Evolutionary conservation across 2,113 vertebrate genomes (phyloP).

Genomic region (Eolophus roseicapilla): DNA sequence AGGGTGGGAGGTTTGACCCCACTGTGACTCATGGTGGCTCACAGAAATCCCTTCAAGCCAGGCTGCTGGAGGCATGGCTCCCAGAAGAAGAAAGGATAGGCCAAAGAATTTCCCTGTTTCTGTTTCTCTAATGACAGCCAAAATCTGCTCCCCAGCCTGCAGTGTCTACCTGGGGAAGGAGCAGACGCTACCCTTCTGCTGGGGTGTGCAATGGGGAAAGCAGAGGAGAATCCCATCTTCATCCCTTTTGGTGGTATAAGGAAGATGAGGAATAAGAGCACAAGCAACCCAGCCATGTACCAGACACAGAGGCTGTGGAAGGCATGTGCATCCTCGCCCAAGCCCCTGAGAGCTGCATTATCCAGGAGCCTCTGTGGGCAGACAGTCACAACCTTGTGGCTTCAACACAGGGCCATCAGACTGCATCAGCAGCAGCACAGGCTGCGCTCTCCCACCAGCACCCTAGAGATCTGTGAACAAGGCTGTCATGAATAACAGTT

Average conservation of each 20-base stretch:
- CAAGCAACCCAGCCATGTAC: fast-evolving
- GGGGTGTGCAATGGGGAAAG: background rate
- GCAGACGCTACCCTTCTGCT: background rate
- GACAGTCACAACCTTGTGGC: fast-evolving
- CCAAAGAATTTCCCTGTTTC: background rate
- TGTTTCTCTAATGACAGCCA: background rate
- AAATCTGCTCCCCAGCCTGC: background rate
- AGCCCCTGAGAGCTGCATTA: fast-evolving
- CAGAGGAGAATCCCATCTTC: background rate
- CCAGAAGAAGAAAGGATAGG: background rate
- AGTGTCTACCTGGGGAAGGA: background rate
- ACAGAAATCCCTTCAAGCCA: background rate
- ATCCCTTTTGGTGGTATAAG: fast-evolving
- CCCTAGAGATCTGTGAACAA: background rate
- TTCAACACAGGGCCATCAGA: background rate
- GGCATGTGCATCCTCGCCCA: background rate
- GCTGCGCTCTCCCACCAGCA: fast-evolving
- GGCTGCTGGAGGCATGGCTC: background rate
- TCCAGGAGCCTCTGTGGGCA: fast-evolving
- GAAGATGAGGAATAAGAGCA: background rate
- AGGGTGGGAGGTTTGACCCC: background rate
- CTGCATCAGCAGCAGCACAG: background rate
- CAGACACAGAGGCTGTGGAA: background rate
- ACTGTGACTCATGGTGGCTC: background rate
- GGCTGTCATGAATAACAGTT: background rate